Conservation (phyloP, 1,140 invertebrate species). For the Marisa cornuarietis region DNA sequence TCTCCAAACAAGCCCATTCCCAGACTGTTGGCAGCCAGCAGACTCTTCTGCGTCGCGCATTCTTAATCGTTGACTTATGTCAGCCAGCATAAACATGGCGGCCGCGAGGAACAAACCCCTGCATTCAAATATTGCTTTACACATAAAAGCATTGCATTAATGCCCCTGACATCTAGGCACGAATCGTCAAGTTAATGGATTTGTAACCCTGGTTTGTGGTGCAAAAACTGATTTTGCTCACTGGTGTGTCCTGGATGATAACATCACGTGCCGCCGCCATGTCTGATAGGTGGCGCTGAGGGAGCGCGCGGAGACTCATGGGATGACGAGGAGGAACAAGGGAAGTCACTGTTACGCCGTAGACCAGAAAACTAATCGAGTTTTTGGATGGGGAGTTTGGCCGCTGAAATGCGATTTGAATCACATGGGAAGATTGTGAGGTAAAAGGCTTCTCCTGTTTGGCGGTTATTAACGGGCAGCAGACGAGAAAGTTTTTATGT, state of each 20-base stretch:
- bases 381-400: not conserved
- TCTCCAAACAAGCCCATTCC: too few relatives aligned
- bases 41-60: not conserved
- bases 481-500: too few relatives aligned
- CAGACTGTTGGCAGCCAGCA: too few relatives aligned
- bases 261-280: constrained; percentile 9
- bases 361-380: not conserved
- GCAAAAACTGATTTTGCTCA: constrained; percentile 7
- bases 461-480: too few relatives aligned
- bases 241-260: not conserved
- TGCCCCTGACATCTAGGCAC: not conserved
- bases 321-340: constrained; percentile 5
- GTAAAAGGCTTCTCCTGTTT: too few relatives aligned
- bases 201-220: constrained; percentile 13
- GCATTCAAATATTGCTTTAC: constrained; percentile 13
- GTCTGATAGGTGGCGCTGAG: not conserved
- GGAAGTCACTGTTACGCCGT: constrained; percentile 12
- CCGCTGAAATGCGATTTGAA: too few relatives aligned
- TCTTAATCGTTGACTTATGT: not conserved
- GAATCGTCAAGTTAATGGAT: constrained; percentile 9
- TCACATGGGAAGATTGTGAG: too few relatives aligned
- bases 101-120: not conserved
- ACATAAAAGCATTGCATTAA: constrained; percentile 21
- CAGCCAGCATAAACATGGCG: constrained; percentile 4
- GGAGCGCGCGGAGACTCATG: not conserved